Conservation (phyloP, 2,113 vertebrate species). For the Sclerurus mexicanus region DNA sequence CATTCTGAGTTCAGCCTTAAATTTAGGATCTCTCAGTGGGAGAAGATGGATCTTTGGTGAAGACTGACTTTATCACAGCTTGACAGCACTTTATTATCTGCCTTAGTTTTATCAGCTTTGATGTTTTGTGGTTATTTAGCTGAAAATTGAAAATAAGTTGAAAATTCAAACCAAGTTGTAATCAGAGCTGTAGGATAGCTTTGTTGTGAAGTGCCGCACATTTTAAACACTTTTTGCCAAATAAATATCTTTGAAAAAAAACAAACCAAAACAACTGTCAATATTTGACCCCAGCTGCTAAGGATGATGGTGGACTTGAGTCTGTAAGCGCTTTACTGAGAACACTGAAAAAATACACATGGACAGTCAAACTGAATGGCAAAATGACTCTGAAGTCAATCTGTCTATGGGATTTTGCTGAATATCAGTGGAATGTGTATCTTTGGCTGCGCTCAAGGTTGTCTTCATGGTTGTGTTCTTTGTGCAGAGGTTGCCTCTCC, state of each 20-base stretch:
- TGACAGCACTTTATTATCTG: constrained; percentile 31
- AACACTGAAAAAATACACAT: background rate
- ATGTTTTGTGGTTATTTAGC: constrained; percentile 25
- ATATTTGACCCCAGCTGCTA: background rate
- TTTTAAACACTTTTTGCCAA: background rate
- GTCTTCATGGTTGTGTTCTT: background rate
- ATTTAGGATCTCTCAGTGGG: constrained; percentile 49
- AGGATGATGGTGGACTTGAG: background rate
- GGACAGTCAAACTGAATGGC: background rate
- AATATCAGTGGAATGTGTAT: background rate
- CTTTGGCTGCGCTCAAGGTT: background rate
- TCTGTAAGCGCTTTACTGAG: background rate
- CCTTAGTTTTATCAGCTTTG: constrained; percentile 9
- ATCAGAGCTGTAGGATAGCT: background rate
- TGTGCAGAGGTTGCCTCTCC: background rate
- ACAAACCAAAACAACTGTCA: background rate
- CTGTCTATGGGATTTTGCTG: background rate
- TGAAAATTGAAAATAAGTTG: constrained; percentile 34
- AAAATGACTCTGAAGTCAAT: background rate
- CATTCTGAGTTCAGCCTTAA: constrained; percentile 23
- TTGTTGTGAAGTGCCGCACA: background rate
- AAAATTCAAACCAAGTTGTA: constrained; percentile 1
- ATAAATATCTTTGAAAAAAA: background rate
- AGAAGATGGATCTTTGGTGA: constrained; percentile 38
- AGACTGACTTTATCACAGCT: constrained; percentile 44